Base-by-base conservation (phyloP, 2,113 vertebrate genomes). In the Stomatorhinus ivindoensis region DNA sequence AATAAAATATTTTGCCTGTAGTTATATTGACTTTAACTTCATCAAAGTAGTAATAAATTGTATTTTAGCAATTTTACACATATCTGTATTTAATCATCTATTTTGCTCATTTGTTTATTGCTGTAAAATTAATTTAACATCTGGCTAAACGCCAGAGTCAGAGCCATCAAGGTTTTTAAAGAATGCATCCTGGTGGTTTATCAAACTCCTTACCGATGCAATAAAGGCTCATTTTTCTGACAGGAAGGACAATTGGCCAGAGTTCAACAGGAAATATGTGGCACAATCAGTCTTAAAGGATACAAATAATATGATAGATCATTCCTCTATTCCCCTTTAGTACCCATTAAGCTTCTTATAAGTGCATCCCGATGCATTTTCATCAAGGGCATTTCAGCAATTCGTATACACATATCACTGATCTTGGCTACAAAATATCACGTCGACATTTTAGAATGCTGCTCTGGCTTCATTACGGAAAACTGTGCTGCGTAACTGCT, bases 281-380 rank as follows among this genome's bases (percentile, higher is more conserved):
- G 55, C 21, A 15, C 55, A 61, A 44, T 87, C 51, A 58, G 86
- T 87, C 50, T 58, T 87, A 44, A 61, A 19, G 53, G 51, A 87
- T 58, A 51, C 51, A 61, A 42, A 87, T 61, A 61, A 51, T 86
- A 61, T 87, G 51, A 87, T 51, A 87, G 86, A 58, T 55, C 53
- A n/a, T 87, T 58, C 19, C 53, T 65, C 87, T 46, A 44, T 24
- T 46, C 50, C 86, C 86, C 88, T 89, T 90, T 86, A 89, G 87
- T 46, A 24, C 83, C 92, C 92, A 93, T 94, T 92, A 89, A 89
- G 84, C 73, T 31, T 90, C 91, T 92, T 92, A 90, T 89, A 90
- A 86, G 21, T 91, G 90, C 90, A 91, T 87, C 47, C 7, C 85
- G 24, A 55, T 87, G 85, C 85, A 55, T 53, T 87, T 87, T 87